These are phyloP conservation scores for Simalia tracyae DNA, from an alignment of 2,797 vertebrate species.

Conservation along the genomic window DNA sequence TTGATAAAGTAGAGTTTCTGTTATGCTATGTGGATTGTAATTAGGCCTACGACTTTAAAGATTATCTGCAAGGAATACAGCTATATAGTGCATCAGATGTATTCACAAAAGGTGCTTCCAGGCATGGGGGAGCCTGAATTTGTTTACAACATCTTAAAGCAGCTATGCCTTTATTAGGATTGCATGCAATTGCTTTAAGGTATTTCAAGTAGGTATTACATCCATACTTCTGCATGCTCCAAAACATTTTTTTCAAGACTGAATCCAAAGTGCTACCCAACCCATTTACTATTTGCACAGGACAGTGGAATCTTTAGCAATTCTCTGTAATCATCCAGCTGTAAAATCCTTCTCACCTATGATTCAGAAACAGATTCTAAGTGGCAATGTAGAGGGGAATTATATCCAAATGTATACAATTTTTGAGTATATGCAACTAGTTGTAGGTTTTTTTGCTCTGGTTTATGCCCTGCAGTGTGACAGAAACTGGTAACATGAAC, in stretches of 20 bases:
- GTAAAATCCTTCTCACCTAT: not conserved
- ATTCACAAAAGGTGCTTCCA: not conserved
- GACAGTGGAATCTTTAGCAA: not conserved
- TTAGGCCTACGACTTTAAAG: not conserved
- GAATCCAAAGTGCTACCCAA: not conserved
- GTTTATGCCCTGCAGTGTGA: not conserved
- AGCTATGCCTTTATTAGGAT: not conserved
- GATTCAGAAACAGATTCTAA: not conserved
- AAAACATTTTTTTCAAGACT: not conserved
- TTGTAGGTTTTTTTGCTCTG: not conserved
- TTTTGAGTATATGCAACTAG: not conserved
- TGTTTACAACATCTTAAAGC: not conserved
- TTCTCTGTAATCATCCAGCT: not conserved
- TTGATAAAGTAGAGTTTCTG: not conserved
- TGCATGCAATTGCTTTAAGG: not conserved
- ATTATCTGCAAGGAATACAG: not conserved
- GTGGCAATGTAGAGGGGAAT: not conserved
- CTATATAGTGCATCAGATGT: not conserved
- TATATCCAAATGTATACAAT: not conserved
- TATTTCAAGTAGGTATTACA: not conserved
- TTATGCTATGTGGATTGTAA: not conserved
- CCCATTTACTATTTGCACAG: not conserved
- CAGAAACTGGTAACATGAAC: not conserved
- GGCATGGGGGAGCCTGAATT: not conserved
- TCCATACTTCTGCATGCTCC: not conserved